Conservation (phyloP, 2,797 vertebrate genomes). For the Phaenicophaeus curvirostris region DNA sequence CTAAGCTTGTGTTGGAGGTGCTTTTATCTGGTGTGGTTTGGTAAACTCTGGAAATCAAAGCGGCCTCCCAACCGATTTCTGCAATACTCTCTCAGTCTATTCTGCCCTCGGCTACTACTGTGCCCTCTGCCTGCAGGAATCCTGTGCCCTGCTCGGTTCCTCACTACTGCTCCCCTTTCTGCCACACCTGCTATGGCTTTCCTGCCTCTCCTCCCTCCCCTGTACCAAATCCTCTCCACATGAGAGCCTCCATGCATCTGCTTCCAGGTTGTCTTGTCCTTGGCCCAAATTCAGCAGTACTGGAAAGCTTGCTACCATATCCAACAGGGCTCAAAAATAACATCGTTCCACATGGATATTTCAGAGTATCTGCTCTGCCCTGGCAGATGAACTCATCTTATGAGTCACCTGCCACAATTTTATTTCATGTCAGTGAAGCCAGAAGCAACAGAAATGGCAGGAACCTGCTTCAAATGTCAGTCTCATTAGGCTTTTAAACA, state of each 20-base stretch:
- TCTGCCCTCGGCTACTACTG: accelerated
- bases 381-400: not conserved
- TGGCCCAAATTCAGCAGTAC: not conserved
- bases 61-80: not conserved
- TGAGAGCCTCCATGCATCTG: accelerated
- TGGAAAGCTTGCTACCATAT: not conserved
- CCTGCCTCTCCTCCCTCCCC: not conserved
- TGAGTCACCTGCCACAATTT: slow-evolving; percentile 8
- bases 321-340: not conserved
- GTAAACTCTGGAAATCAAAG: not conserved
- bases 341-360: not conserved
- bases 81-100: not conserved
- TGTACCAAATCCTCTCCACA: not conserved
- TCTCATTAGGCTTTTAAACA: slow-evolving; percentile 43
- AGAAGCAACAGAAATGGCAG: slow-evolving; percentile 27
- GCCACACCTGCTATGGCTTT: not conserved
- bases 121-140: not conserved
- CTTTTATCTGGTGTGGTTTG: not conserved
- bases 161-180: not conserved
- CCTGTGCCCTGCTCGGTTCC: accelerated
- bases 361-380: not conserved
- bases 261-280: not conserved
- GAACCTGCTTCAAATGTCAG: slow-evolving; percentile 46
- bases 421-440: slow-evolving; percentile 21
- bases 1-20: not conserved